Percentiles rank a stretch among this genome's conserved stretches.
Evolutionary conservation across 2,113 vertebrate genomes (phyloP).

Genomic region (Forbesichthys papilliferus): DNA sequence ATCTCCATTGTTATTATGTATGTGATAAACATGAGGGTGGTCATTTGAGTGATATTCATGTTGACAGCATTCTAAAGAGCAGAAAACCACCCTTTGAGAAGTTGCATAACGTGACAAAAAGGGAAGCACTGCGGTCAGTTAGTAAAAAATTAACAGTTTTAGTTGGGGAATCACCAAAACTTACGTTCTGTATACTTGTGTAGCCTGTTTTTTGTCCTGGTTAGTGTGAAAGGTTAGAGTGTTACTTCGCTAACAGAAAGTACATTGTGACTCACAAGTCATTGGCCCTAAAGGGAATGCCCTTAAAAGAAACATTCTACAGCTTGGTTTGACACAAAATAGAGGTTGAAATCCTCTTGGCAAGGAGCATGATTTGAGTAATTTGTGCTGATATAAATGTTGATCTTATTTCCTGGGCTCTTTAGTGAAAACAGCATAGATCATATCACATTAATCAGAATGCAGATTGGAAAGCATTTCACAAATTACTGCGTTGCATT

Average conservation of each 20-base stretch:
- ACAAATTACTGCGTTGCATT: conserved; percentile 15
- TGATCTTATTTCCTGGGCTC: too few relatives aligned
- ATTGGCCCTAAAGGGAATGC: too few relatives aligned
- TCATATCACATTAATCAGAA: conserved; percentile 10
- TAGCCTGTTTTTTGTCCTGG: background rate
- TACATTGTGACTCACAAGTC: too few relatives aligned
- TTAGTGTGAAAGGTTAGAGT: background rate
- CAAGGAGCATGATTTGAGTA: too few relatives aligned
- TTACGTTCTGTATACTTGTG: background rate
- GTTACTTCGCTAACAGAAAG: too few relatives aligned
- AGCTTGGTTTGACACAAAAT: too few relatives aligned
- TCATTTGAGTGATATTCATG: conserved; percentile 13
- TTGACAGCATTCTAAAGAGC: background rate
- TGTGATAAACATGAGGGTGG: background rate
- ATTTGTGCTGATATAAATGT: too few relatives aligned
- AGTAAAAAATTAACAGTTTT: background rate
- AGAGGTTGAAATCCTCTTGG: too few relatives aligned
- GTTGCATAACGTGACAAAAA: background rate
- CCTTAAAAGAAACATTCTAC: too few relatives aligned
- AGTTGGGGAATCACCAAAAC: background rate
- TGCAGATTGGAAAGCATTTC: conserved; percentile 17
- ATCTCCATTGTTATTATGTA: background rate
- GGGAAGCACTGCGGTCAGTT: background rate
- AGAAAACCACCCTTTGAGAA: background rate
- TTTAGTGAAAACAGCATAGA: background rate